A percentile compares a stretch with the other conserved stretches of the same genome.
Conservation (phyloP, 2,888 invertebrate species). For the Epirrhoe tristata region DNA sequence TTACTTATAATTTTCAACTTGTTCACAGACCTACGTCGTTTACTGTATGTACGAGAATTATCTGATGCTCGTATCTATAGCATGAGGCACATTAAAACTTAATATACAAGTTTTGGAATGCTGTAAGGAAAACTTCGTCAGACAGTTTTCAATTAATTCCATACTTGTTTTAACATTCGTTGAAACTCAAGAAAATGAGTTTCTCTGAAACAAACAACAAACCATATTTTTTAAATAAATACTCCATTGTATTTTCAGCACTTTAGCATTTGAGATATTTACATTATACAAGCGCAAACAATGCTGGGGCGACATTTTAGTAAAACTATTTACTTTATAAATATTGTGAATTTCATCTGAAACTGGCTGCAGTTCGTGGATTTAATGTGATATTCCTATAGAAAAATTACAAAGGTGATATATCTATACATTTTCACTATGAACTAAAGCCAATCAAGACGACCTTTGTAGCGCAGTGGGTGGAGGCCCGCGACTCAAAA, state of each 20-base stretch:
- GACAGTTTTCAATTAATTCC: background rate
- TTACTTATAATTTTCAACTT: no score
- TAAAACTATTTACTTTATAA: no score
- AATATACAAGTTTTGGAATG: background rate
- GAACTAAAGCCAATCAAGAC: background rate
- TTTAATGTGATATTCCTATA: no score
- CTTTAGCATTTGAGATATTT: conserved; percentile 1
- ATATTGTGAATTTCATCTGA: no score
- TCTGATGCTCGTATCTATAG: background rate
- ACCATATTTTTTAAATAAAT: background rate
- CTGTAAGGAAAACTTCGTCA: background rate
- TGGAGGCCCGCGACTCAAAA: no score
- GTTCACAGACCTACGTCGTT: no score
- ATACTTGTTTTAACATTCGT: background rate
- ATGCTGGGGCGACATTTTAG: background rate
- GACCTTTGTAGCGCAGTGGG: no score
- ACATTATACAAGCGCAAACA: background rate
- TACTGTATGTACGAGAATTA: background rate
- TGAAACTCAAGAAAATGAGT: background rate
- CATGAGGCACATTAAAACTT: background rate
- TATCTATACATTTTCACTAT: background rate
- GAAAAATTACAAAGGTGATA: no score
- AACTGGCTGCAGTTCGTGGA: no score
- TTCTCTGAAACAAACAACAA: background rate
- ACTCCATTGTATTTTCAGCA: background rate